Evolutionary conservation across 2,113 vertebrate species (phyloP), one percentile per base, ranked within the genome.

Genomic region (Pygoscelis adeliae): DNA sequence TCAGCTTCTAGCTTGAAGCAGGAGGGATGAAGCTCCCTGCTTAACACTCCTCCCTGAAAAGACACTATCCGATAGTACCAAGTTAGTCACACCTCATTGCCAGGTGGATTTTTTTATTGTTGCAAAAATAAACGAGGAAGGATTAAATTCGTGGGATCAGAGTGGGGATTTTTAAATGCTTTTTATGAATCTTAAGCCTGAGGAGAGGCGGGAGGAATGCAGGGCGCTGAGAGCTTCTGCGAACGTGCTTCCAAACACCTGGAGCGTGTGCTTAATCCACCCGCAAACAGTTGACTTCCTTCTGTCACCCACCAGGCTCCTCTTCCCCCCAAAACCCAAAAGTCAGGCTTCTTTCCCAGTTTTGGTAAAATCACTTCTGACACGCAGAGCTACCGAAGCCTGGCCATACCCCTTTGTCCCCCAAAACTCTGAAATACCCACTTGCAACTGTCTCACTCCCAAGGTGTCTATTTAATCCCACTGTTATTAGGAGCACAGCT

Each of bases 381-480:
- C 30, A 26, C 0, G 0, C 30, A 47, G 77, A 90, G 44, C 62
- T 79, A 67, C 77, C 52, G 65, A 82, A 88, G 40, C 56, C 40
- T 91, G 78, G 34, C 47, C 59, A 32, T 40, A 89, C 79, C 73
- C 56, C 66, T 53, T 77, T 56, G 19, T 29, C 49, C 50, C 40
- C 20, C 10, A 25, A 40, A 73, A 34, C 61, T 59, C 52, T 27
- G 72, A 34, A 55, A 86, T 87, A 47, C 83, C 73, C 47, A 25
- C 34, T 92, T 61, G 65, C 20, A 53, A 55, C 67, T 34, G 69
- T 83, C 49, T 82, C 56, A 30, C 83, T 95, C 87, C 49, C 49
- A 87, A 96, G 61, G 91, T 89, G 89, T 93, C 89, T 87, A 5
- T 94, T 95, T 96, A 94, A 95, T 91, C 91, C 77, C 49, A 52